Evolutionary conservation across 1,140 invertebrate genomes (phyloP).

Genomic region (Temnothorax longispinosus): DNA sequence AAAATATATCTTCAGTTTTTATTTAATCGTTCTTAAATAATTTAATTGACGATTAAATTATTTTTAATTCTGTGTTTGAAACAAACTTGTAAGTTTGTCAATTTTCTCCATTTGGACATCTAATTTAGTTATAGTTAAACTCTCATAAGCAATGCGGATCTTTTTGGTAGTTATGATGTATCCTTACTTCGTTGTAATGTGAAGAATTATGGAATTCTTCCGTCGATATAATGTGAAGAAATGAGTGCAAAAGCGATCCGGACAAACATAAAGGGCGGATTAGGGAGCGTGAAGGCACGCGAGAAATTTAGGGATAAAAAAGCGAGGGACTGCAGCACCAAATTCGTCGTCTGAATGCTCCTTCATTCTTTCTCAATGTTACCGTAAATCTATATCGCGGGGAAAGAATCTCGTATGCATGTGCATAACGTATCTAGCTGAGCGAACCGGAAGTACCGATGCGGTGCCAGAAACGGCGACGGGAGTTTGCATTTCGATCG

Average conservation of each 20-base stretch:
- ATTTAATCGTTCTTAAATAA: neutral
- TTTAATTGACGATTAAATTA: slow-evolving; percentile 7
- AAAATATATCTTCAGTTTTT: neutral
- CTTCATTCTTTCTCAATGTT: slow-evolving; percentile 26
- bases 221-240: neutral
- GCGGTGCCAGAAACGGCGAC: slow-evolving; percentile 32
- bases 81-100: neutral
- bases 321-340: neutral
- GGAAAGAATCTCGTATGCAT: slow-evolving; percentile 50
- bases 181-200: neutral
- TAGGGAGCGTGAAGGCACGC: neutral
- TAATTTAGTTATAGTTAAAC: neutral
- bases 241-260: neutral
- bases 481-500: slow-evolving; percentile 66
- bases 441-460: slow-evolving; percentile 62
- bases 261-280: neutral
- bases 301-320: slow-evolving; percentile 47
- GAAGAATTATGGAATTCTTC: neutral
- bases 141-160: neutral
- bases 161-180: neutral
- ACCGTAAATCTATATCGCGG: slow-evolving; percentile 59
- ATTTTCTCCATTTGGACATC: neutral
- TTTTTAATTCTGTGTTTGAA: neutral
- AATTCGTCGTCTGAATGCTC: slow-evolving; percentile 19
- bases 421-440: slow-evolving; percentile 49